These are phyloP conservation scores for Cheilosia vulpina DNA, from an alignment of 2,888 invertebrate genomes.

Conservation along the genomic window DNA sequence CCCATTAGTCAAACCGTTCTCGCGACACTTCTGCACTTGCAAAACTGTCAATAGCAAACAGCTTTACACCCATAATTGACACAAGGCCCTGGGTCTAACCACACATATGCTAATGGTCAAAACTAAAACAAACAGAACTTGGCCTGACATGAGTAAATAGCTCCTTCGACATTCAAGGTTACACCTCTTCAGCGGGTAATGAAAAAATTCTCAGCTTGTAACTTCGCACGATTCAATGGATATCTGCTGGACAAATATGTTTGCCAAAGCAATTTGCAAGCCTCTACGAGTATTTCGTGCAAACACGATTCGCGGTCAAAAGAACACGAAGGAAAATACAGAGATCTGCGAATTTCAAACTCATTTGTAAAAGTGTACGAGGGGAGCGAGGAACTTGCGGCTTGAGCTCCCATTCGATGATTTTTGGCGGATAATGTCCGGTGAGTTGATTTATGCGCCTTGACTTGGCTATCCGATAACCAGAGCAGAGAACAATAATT, in stretches of 20 bases:
- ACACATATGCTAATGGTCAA: conserved; percentile 35
- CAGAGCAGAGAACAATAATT: conserved; percentile 27
- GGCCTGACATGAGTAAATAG: conserved; percentile 36
- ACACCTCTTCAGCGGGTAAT: neutral
- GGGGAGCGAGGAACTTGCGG: neutral
- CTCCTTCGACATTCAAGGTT: conserved; percentile 62
- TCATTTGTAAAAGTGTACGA: neutral
- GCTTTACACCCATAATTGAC: conserved; percentile 50
- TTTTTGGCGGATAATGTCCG: conserved; percentile 58
- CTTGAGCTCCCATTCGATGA: conserved; percentile 14
- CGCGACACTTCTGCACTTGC: conserved; percentile 25
- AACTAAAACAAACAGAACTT: conserved; percentile 36
- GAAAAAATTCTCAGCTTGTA: conserved; percentile 28
- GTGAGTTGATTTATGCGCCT: conserved; percentile 54
- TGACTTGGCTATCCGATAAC: conserved; percentile 34
- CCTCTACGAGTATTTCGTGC: conserved; percentile 50
- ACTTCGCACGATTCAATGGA: conserved; percentile 5
- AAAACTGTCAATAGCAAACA: conserved; percentile 55
- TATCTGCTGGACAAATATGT: conserved; percentile 30
- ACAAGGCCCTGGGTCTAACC: conserved; percentile 15
- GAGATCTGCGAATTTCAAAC: neutral
- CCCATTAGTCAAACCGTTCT: conserved; percentile 19
- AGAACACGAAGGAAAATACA: conserved; percentile 30
- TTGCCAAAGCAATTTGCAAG: conserved; percentile 54
- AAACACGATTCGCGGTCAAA: conserved; percentile 68